Evolutionary conservation across 1,140 invertebrate species (phyloP).

Genomic region (Hetaerina americana): DNA sequence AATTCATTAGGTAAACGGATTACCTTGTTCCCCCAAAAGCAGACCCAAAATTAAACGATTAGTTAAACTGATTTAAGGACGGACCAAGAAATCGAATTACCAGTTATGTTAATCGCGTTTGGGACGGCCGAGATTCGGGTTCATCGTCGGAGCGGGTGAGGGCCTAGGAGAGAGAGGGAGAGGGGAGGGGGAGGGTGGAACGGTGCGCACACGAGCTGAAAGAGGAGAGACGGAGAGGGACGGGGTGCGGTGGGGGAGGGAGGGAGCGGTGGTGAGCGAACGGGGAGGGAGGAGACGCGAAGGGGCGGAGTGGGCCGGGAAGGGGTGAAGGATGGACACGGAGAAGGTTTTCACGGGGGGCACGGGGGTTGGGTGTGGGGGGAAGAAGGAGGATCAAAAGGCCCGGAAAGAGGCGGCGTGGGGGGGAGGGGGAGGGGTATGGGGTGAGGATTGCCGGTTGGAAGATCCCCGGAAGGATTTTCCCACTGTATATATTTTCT

Average conservation of each 20-base stretch:
- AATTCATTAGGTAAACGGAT: not conserved
- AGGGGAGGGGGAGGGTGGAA: not conserved
- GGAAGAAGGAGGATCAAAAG: too few species aligned
- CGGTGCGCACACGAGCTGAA: too few species aligned
- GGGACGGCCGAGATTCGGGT: not conserved
- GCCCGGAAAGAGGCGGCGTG: too few species aligned
- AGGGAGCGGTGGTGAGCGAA: not conserved
- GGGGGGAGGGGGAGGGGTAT: too few species aligned
- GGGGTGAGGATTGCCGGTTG: too few species aligned
- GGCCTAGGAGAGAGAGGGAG: not conserved
- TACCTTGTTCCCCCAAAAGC: not conserved
- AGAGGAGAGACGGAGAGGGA: not conserved
- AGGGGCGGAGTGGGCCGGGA: not conserved
- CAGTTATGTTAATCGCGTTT: not conserved
- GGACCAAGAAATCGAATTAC: not conserved
- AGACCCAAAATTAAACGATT: not conserved
- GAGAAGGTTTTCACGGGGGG: too few species aligned
- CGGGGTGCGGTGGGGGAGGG: not conserved
- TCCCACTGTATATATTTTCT: too few species aligned
- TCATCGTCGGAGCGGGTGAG: not conserved
- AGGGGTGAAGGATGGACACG: too few species aligned
- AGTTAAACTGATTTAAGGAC: not conserved
- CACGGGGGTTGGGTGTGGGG: too few species aligned
- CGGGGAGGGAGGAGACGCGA: not conserved
- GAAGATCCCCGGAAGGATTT: too few species aligned